Base-by-base conservation (phyloP, 2,888 invertebrate genomes). In the Neoascia interrupta region DNA sequence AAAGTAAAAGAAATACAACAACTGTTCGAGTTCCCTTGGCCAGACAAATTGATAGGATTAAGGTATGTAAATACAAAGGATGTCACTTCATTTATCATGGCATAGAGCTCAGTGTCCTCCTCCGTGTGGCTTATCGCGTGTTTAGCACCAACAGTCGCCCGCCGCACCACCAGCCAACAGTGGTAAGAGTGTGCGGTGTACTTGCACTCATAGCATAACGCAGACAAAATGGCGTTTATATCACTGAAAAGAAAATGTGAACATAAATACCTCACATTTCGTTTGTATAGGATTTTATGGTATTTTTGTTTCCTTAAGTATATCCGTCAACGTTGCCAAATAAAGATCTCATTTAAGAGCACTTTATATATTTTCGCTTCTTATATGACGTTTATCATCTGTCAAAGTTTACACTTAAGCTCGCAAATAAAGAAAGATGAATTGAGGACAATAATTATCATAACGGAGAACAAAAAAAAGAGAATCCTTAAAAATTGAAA, bases 21-120 rank as follows among this genome's bases (percentile, higher is more conserved):
- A 73, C 60, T 66, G 60, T 58, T 66, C 49, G 10, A 64, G 49
- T 73, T 79, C 73, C 79, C 66, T 68, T 73, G 66, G 61, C 36
- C 79, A 68, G 66, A 79, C 73, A 79, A 79, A 79, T 73, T 79
- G 60, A 73, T 68, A 51, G 73, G 79, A 79, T 79, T 79, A 73
- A 56, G 73, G 60, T 79, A 79, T 73, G 79, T 79, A 73, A 73
- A 79, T 73, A 73, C 51, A 3, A 66, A 66, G 34, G 60, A 73
- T 73, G 73, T 73, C 79, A 79, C 49, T 79, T 73, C 73, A 79
- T 79, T 68, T 79, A 73, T 73, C 73, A 73, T 37, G 16, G 53
- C 43, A 63, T 45, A n/a, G n/a, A 74, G 28, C 51, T 49, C 41
- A 54, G 26, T 34, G 16, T 28, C 34, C 41, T 61, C 23, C 47